Conservation (phyloP, 2,888 invertebrate species). For the Diadromus collaris region DNA sequence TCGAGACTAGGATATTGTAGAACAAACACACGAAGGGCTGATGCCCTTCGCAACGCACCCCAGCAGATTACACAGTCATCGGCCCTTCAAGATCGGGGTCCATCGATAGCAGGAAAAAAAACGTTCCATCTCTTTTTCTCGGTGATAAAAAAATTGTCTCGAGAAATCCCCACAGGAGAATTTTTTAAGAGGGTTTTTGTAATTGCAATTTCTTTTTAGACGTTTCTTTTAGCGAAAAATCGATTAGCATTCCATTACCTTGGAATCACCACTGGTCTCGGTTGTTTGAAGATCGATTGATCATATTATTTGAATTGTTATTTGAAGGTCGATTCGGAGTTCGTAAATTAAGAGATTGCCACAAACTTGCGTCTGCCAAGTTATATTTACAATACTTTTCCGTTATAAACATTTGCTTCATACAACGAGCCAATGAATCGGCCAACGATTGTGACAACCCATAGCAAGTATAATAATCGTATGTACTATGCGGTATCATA, state of each 20-base stretch:
- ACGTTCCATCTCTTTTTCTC: not conserved
- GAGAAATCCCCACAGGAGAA: no score
- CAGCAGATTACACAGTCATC: not conserved
- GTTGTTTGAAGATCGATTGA: no score
- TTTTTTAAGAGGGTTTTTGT: no score
- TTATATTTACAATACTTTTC: not conserved
- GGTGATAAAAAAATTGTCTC: not conserved
- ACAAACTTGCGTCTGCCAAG: no score
- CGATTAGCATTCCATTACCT: no score
- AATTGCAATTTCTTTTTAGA: no score
- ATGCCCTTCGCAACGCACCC: not conserved
- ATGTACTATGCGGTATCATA: slow-evolving; percentile 15
- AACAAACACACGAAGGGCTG: slow-evolving; percentile 12
- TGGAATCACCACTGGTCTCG: no score
- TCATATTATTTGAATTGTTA: no score
- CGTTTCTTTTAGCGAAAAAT: no score
- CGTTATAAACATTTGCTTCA: no score
- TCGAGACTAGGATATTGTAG: not conserved
- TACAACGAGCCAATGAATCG: not conserved
- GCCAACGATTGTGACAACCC: slow-evolving; percentile 34
- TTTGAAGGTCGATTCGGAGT: no score
- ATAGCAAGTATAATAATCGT: slow-evolving; percentile 35
- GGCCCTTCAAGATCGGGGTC: not conserved
- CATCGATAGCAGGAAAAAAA: not conserved
- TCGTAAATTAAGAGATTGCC: no score